Conservation (phyloP, 1,140 invertebrate genomes). For the Sinonovacula constricta region DNA sequence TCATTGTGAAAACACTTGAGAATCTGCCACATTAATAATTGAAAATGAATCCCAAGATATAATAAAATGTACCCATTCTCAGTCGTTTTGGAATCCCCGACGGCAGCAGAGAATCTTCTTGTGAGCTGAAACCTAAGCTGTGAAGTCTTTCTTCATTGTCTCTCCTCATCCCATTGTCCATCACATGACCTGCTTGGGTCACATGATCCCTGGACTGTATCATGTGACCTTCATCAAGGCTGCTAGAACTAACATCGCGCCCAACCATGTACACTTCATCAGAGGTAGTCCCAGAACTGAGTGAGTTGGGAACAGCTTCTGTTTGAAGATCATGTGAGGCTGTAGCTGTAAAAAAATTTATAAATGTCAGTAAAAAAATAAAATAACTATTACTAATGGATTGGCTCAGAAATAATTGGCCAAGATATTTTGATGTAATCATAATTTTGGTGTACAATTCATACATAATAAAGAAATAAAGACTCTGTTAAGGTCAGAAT, state of each 20-base stretch:
- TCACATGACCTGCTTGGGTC: neutral
- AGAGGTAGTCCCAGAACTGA: conserved; percentile 38
- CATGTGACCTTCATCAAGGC: neutral
- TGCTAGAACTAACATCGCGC: neutral
- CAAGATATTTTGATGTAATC: too few relatives aligned
- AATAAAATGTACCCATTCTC: conserved; percentile 5
- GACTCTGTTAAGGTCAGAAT: too few relatives aligned
- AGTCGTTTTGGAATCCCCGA: conserved; percentile 31
- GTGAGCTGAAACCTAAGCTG: neutral
- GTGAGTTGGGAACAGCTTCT: conserved; percentile 3
- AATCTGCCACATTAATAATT: too few relatives aligned
- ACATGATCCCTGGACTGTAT: neutral
- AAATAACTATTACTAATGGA: too few relatives aligned
- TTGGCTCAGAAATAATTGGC: too few relatives aligned
- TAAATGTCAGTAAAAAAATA: too few relatives aligned
- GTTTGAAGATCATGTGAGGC: too few relatives aligned
- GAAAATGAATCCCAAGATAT: too few relatives aligned
- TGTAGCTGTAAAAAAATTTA: too few relatives aligned
- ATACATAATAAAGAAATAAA: too few relatives aligned
- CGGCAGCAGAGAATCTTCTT: conserved; percentile 44
- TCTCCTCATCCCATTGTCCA: neutral
- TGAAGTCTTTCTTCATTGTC: neutral
- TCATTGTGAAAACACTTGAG: too few relatives aligned
- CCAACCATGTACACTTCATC: conserved; percentile 38
- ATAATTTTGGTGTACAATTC: too few relatives aligned